Base-by-base conservation (phyloP, 2,888 invertebrate species). In the Aquatica leii region DNA sequence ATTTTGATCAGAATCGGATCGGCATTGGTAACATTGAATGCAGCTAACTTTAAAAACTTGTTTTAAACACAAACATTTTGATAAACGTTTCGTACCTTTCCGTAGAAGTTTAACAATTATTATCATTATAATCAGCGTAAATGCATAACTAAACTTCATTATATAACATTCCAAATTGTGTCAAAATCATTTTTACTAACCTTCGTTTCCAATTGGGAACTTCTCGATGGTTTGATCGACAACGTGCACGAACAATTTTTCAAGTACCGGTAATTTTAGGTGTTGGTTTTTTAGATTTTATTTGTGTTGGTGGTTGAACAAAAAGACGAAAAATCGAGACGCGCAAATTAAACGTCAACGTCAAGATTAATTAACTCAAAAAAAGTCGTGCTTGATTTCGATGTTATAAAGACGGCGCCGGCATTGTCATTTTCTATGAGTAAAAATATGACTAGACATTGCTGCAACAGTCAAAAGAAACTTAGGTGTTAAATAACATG, bases 1-100 rank as follows among this genome's bases (percentile, higher is more conserved):
- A 80, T 87, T 87, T n/a, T 85, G 84, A 78, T 91, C 87, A 75
- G 86, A 84, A 59, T 83, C 83, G 43, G 91, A 90, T 78, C 88
- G 91, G 81, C 92, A 92, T 65, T 89, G 88, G 80, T 87, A 90
- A 75, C 92, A 92, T 41, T 83, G 82, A 67, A 88, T 84, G 1
- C 83, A 80, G 15, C 80, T 76, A 69, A 82, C 87, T 87, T 78
- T 4, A 79, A 74, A 40, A 31, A 40, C n/a, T n/a, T 51, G 31
- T 31, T n/a, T 52, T 11, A 18, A 51, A 21, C n/a, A n/a, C n/a
- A n/a, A 24, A 24, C 24, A 24, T 24, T 24, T 12, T 8, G 2
- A 8, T 34, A 2, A 24, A 24, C 24, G 6, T 6, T 6, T 52
- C 57, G 3, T 53, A 62, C 65, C 65, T 40, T 18, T 53, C 60